A percentile compares a stretch with the other conserved stretches of the same genome.
Evolutionary conservation across 2,888 invertebrate species (phyloP).

Genomic region (Ceriagrion tenellum): DNA sequence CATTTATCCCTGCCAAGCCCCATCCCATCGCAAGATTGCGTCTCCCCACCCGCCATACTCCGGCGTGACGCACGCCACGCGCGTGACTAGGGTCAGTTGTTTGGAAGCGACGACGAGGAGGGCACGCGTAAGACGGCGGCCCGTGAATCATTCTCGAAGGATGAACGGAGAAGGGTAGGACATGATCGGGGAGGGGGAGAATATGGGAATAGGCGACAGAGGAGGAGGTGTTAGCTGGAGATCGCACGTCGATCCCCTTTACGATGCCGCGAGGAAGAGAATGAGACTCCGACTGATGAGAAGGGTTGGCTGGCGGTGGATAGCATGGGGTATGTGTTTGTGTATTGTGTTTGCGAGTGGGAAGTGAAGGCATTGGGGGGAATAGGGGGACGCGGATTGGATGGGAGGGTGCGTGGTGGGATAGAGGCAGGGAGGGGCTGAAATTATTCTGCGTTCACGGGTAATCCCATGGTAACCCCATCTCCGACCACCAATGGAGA

Average conservation of each 20-base stretch:
- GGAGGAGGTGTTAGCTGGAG: conserved; percentile 37
- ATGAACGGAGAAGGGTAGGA: neutral
- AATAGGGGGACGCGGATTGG: neutral
- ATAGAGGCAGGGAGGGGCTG: neutral
- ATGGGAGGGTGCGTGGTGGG: neutral
- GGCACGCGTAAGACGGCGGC: neutral
- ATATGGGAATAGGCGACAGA: neutral
- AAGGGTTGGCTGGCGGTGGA: too few species aligned
- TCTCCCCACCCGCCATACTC: neutral
- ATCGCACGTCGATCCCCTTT: conserved; percentile 53
- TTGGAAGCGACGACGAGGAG: neutral
- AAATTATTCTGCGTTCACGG: conserved; percentile 43
- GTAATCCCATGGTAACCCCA: conserved; percentile 51
- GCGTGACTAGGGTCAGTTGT: neutral
- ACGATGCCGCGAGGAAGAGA: neutral
- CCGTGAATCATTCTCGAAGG: neutral
- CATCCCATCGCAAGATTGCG: neutral
- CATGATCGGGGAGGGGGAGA: neutral
- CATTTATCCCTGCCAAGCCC: neutral
- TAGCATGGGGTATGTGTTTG: too few species aligned
- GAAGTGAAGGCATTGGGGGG: neutral
- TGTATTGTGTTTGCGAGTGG: too few species aligned
- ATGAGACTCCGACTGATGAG: neutral
- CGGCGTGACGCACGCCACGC: neutral
- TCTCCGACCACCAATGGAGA: neutral